phyloP scores from a whole-genome alignment of 2,888 invertebrate species.

The Neoscelio sp. region DNA sequence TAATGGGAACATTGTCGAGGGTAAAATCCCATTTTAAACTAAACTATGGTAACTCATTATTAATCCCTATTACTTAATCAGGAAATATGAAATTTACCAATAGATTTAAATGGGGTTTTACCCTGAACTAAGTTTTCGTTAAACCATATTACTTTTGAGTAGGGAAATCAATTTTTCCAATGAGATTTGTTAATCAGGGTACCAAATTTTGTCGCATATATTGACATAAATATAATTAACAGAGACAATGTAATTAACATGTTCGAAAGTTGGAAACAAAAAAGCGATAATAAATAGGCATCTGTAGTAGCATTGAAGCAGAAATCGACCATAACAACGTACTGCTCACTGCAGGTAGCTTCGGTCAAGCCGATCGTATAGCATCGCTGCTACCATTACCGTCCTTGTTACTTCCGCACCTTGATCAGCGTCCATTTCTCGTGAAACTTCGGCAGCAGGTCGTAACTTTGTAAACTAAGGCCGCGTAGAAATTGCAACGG shows the following conservation, averaged over 20 bases:
- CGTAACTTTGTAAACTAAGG: conserved; percentile 61
- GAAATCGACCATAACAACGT: conserved; percentile 30
- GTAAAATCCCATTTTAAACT: too few species aligned
- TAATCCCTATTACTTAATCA: too few species aligned
- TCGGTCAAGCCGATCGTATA: conserved; percentile 54
- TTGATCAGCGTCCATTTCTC: conserved; percentile 62
- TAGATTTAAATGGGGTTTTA: too few species aligned
- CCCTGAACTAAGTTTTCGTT: too few species aligned
- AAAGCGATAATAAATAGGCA: conserved; percentile 24
- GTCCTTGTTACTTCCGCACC: conserved; percentile 61
- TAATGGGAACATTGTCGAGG: too few species aligned
- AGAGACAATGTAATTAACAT: conserved; percentile 21
- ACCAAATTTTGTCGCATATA: too few species aligned
- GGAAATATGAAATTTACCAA: too few species aligned
- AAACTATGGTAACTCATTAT: too few species aligned
- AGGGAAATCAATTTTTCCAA: too few species aligned
- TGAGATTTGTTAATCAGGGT: too few species aligned
- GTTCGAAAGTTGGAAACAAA: conserved; percentile 24
- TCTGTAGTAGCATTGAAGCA: conserved; percentile 22
- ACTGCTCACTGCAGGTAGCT: conserved; percentile 35
- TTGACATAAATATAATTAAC: too few species aligned
- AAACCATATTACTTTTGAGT: too few species aligned
- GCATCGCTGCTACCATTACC: conserved; percentile 44
- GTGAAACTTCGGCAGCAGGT: conserved; percentile 57
- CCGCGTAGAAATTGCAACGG: conserved; percentile 61